Conservation (phyloP, 2,113 vertebrate species). For the Tautogolabrus adspersus region DNA sequence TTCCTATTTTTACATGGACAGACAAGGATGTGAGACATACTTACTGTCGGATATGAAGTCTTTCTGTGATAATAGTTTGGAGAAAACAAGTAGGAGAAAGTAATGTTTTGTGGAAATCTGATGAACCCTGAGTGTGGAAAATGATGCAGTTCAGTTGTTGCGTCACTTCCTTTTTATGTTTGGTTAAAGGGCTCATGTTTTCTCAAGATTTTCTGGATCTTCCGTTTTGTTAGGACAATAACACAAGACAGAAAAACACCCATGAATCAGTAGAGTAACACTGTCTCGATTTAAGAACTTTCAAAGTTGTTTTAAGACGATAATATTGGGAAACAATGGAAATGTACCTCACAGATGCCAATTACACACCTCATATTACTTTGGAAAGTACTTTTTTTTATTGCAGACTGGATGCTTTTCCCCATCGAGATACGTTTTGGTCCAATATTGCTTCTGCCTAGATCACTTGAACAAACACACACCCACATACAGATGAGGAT, state of each 20-base stretch:
- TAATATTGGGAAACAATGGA: conserved; percentile 19
- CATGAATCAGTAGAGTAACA: conserved; percentile 45
- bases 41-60: neutral
- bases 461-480: conserved; percentile 60
- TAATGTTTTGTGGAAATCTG: neutral
- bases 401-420: conserved; percentile 9
- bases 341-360: neutral
- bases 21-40: conserved; percentile 20
- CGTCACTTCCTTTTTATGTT: neutral
- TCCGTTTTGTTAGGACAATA: conserved; percentile 34
- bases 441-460: conserved; percentile 16
- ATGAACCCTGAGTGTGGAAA: conserved; percentile 24
- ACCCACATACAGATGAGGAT: conserved; percentile 46
- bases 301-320: neutral
- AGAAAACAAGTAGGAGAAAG: neutral
- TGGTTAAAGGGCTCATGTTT: conserved; percentile 13
- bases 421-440: conserved; percentile 17
- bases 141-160: neutral
- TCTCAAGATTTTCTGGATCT: conserved; percentile 29
- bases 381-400: conserved; percentile 6
- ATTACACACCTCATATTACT: neutral
- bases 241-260: conserved; percentile 17
- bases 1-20: neutral
- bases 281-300: neutral
- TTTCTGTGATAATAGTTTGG: neutral